A percentile compares a stretch with the other conserved stretches of the same genome.
phyloP scores from a whole-genome alignment of 2,888 invertebrate genomes.

The Acronicta leporina region DNA sequence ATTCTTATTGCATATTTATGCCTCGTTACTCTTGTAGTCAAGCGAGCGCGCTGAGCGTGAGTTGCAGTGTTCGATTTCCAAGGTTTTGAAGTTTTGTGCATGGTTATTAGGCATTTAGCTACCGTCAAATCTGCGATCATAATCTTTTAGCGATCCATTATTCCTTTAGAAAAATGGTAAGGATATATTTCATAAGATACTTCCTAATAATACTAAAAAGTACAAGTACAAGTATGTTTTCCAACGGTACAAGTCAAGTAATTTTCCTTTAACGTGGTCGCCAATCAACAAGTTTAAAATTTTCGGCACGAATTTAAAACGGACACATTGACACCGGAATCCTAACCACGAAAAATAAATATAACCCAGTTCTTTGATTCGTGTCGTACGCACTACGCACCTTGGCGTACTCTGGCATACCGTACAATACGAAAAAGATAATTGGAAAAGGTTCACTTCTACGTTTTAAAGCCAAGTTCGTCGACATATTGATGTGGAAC shows the following conservation, averaged over 20 bases:
- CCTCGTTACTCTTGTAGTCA: no score
- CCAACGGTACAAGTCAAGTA: background rate
- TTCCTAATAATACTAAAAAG: background rate
- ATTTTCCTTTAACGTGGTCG: constrained; percentile 3
- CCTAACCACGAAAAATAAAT: constrained; percentile 49
- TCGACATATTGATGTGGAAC: background rate
- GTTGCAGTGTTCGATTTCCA: no score
- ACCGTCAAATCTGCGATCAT: no score
- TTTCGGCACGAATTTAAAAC: constrained; percentile 45
- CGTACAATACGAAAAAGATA: constrained; percentile 3
- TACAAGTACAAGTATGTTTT: background rate
- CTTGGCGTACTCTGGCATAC: constrained; percentile 28
- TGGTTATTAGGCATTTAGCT: no score
- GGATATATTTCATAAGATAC: no score
- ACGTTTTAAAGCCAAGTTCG: background rate
- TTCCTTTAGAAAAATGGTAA: no score
- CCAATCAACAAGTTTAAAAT: constrained; percentile 29
- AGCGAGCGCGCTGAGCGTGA: no score
- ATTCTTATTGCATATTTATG: no score
- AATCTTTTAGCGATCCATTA: no score
- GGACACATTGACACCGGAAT: constrained; percentile 48
- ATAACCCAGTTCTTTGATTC: constrained; percentile 51
- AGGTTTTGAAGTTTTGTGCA: no score
- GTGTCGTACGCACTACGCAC: constrained; percentile 32
- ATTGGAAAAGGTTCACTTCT: constrained; percentile 23